These are phyloP conservation scores for Pogonomyrmex barbatus DNA, from an alignment of 1,140 invertebrate genomes.

Conservation along the genomic window DNA sequence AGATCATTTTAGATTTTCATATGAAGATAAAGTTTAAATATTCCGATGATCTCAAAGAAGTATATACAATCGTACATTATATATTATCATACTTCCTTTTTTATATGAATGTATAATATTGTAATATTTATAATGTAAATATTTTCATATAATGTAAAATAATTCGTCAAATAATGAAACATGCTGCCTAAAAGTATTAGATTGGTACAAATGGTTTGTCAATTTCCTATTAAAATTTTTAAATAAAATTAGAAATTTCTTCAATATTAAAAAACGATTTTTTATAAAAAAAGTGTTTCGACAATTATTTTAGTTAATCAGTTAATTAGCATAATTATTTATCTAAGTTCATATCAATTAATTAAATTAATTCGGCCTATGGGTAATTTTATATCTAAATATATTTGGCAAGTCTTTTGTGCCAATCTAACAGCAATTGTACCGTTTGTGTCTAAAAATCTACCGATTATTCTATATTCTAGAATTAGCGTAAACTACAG, in stretches of 20 bases:
- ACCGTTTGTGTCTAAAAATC: constrained; percentile 43
- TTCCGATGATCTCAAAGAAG: background rate
- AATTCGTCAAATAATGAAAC: constrained; percentile 42
- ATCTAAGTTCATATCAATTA: no score
- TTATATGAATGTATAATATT: constrained; percentile 61
- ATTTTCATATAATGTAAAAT: constrained; percentile 63
- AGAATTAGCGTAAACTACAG: constrained; percentile 62
- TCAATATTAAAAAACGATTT: background rate
- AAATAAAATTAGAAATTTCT: constrained; percentile 9
- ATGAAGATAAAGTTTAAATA: constrained; percentile 4
- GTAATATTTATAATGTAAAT: constrained; percentile 40
- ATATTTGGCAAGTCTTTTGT: constrained; percentile 10
- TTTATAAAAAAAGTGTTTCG: background rate
- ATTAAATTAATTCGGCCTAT: background rate
- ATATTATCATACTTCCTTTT: no score
- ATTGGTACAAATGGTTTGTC: constrained; percentile 4
- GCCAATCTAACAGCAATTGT: constrained; percentile 29
- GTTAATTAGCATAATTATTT: no score
- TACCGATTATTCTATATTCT: constrained; percentile 55
- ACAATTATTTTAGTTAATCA: background rate
- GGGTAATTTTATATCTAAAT: background rate
- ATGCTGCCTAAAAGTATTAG: constrained; percentile 72
- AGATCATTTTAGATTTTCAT: constrained; percentile 19
- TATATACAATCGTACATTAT: background rate
- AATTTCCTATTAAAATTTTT: background rate